Evolutionary conservation across 1,140 invertebrate genomes (phyloP), one percentile per base, ranked within the genome.

Genomic region (Drosophila arizonae): DNA sequence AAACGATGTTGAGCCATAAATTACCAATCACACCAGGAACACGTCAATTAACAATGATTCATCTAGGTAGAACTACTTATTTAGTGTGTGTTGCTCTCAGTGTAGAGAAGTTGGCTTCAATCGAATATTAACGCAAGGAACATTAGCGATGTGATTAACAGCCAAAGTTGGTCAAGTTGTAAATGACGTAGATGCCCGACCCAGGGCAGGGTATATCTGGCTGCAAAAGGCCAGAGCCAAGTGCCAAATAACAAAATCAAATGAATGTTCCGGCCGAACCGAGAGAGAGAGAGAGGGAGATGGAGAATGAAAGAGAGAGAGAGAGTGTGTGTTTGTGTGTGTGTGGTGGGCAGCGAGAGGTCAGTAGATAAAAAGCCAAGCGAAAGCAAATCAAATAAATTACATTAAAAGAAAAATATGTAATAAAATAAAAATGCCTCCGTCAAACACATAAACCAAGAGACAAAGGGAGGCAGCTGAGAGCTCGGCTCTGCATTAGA

Each of bases 381-480:
- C 61, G 68, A 60, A 80, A 62, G 67, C 77, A 76, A 81, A 81
- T 81, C 73, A 80, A 81, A 81, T 81, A 81, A 80, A 81, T 81
- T 77, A 81, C 64, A 80, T 81, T 80, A 80, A 79, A 74, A 66
- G 70, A 81, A 81, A 81, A 66, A 81, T 77, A 80, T 81, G 69
- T 77, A 81, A 81, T 80, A 81, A 79, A 80, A 77, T 79, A 74
- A 75, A 80, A 80, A 80, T 74, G 77, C 71, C 66, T 62, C 39
- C 61, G 62, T 62, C 30, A 33, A 24, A 24, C 63, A 48, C 55
- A 60, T 24, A 54, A 33, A 55, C 41, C 30, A 41, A 72, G 39
- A 36, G 28, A 36, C 36, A 67, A 58, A 30, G 24, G 33, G 43
- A 45, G 13, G 43, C 3, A 2, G 43, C 43, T 15, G 43, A 28